Base-by-base conservation (phyloP, 2,113 vertebrate genomes). In the Pleuronectes platessa region DNA sequence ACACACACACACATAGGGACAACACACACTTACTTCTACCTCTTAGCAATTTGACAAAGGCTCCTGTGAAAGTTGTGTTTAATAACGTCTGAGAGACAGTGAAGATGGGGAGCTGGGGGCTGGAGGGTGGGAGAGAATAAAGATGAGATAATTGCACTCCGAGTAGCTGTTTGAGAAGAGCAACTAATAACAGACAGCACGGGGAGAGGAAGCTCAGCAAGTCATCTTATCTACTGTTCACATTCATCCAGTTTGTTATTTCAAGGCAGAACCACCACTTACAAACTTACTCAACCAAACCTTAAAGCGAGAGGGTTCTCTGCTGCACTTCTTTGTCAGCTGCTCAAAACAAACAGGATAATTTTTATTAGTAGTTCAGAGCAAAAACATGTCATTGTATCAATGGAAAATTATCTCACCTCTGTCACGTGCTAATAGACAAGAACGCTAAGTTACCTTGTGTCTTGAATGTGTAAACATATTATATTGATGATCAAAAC, bases 61-160 rank as follows among this genome's bases (percentile, higher is more conserved):
- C 79, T 73, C 56, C 49, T 12, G 47, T 84, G 68, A 84, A 89
- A 74, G 62, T 74, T 78, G n/a, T 68, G 73, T 80, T 85, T 83
- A 84, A 87, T 87, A 88, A 86, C 58, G 56, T 82, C 66, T 87
- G 67, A 77, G 74, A 83, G 74, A 85, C 55, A 79, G 69, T 35
- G 17, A 18, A 21, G 70, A 54, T 37, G 35, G 40, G 24, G 3
- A 7, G 10, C 11, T 59, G 26, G 27, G 65, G 5, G 5, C 3
- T 20, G 13, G 62, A 51, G 49, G 27, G 23, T 58, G 42, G 42
- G 54, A 61, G 59, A 79, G 73, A 80, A 76, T 74, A 60, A 71
- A 51, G 71, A 85, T 82, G 53, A 71, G 49, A 82, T 89, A 77
- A 86, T 87, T 88, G 75, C 62, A 65, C 71, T 66, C 60, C 53